These are phyloP conservation scores for Lordiphosa mommai DNA, from an alignment of 1,140 invertebrate species.

Conservation along the genomic window DNA sequence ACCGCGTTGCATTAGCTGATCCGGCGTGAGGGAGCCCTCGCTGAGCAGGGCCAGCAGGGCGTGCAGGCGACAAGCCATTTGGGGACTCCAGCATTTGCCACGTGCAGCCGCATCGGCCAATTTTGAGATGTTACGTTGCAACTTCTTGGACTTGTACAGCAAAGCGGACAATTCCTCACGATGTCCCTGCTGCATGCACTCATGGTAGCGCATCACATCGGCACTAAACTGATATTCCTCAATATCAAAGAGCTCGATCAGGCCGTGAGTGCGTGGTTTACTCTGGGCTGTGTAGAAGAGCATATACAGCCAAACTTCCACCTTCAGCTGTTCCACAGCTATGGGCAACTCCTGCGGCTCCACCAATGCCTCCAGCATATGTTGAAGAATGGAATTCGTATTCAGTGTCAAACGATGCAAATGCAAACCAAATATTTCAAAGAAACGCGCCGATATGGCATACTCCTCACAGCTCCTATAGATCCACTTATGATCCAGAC, in stretches of 20 bases:
- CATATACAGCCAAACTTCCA: conserved; percentile 32
- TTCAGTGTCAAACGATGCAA: conserved; percentile 27
- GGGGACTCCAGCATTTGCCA: conserved; percentile 14
- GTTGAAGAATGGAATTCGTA: conserved; percentile 4
- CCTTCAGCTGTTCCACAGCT: conserved; percentile 13
- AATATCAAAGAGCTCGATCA: conserved; percentile 28
- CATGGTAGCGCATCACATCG: conserved; percentile 11
- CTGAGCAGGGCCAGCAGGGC: conserved; percentile 17
- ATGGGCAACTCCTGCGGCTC: not conserved
- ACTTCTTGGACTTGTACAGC: conserved; percentile 5
- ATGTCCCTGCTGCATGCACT: not conserved
- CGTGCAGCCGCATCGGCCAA: not conserved
- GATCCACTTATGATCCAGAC: conserved; percentile 14
- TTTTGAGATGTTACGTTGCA: conserved; percentile 14
- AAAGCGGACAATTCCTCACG: not conserved
- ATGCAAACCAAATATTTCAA: conserved; percentile 45
- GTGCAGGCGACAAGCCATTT: not conserved
- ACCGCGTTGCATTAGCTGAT: conserved; percentile 3
- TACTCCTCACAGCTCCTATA: conserved; percentile 12
- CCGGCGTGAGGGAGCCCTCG: not conserved
- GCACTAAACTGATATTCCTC: conserved; percentile 36
- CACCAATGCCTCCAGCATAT: conserved; percentile 7
- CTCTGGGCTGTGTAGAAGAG: conserved; percentile 16
- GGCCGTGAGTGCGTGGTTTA: not conserved
- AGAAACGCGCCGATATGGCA: conserved; percentile 21